A percentile compares a stretch with the other conserved stretches of the same genome.
These are phyloP conservation scores for Orthochromis indermauri DNA, from an alignment of 2,113 vertebrate genomes.

Conservation along the genomic window DNA sequence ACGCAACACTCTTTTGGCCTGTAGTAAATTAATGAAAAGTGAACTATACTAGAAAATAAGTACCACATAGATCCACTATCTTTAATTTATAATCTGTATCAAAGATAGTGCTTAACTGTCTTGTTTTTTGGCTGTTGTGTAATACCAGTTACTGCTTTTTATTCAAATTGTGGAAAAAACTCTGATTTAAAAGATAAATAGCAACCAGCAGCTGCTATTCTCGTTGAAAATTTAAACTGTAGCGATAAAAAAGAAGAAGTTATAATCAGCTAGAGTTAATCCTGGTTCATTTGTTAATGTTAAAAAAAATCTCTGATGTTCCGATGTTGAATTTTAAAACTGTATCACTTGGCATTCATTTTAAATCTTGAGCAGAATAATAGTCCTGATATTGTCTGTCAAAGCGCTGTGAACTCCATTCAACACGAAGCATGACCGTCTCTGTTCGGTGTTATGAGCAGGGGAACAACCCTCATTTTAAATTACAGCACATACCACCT, in stretches of 20 bases:
- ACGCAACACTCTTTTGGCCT: not conserved
- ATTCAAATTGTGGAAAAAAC: not conserved
- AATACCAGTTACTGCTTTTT: not conserved
- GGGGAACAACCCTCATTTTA: not conserved
- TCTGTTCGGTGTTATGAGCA: not conserved
- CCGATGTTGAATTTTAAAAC: not conserved
- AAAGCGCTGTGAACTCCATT: not conserved
- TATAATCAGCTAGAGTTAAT: not conserved
- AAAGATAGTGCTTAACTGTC: not conserved
- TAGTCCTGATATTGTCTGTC: not conserved
- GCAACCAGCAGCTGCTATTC: not conserved
- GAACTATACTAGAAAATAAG: not conserved
- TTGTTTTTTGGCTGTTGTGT: not conserved
- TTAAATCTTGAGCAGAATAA: not conserved
- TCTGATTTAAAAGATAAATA: not conserved
- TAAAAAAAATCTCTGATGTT: not conserved
- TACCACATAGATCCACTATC: not conserved
- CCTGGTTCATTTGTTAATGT: not conserved
- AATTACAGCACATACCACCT: not conserved
- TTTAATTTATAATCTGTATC: not conserved
- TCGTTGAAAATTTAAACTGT: not conserved
- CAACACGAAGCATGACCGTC: not conserved
- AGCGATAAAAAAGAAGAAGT: not conserved
- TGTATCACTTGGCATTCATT: not conserved
- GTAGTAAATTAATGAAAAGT: not conserved